A percentile compares a stretch with the other conserved stretches of the same genome.
These are phyloP conservation scores for Origma solitaria DNA, from an alignment of 2,113 vertebrate species.

Conservation along the genomic window DNA sequence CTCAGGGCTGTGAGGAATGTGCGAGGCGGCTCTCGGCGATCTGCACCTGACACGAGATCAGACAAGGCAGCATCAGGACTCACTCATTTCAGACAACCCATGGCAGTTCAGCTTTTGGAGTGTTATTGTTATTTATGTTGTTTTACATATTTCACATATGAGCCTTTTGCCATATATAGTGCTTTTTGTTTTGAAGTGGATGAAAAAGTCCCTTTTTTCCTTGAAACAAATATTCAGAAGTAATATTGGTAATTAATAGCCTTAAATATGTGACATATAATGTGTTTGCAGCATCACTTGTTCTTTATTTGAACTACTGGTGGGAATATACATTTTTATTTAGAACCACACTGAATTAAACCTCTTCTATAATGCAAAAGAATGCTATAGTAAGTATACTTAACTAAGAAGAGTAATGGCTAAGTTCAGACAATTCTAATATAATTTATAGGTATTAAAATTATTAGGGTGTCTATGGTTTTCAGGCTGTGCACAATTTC, in stretches of 20 bases:
- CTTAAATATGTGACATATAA: neutral
- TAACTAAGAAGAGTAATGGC: neutral
- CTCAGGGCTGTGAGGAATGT: constrained; percentile 25
- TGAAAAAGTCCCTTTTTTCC: neutral
- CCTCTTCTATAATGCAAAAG: neutral
- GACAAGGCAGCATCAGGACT: neutral
- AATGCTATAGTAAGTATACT: neutral
- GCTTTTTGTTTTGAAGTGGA: neutral
- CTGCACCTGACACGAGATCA: neutral
- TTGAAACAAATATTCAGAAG: neutral
- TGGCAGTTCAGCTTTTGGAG: constrained; percentile 6
- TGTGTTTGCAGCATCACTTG: neutral
- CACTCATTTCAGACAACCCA: neutral
- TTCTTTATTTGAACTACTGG: neutral
- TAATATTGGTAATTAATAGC: neutral
- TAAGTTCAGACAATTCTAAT: neutral
- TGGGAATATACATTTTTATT: neutral
- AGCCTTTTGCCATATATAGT: neutral
- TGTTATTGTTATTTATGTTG: neutral
- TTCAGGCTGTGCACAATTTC: neutral
- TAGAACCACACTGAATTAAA: neutral
- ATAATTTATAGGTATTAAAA: neutral
- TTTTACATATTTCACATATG: neutral
- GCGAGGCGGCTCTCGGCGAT: neutral
- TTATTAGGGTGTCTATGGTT: neutral